Evolutionary conservation across 2,113 vertebrate genomes (phyloP), one percentile per base, ranked within the genome.

Genomic region (Elgaria multicarinata): DNA sequence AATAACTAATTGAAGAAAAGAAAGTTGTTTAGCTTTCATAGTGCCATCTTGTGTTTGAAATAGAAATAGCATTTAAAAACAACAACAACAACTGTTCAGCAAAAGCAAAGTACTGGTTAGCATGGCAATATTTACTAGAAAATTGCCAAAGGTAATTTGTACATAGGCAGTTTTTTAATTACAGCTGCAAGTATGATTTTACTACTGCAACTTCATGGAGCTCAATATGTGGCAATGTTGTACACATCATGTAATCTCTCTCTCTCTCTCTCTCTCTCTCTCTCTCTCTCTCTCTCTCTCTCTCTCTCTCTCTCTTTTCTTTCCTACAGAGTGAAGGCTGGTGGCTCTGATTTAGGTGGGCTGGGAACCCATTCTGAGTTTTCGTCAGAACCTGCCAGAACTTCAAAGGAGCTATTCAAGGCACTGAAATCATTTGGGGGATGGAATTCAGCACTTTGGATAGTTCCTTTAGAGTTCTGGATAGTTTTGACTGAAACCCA

Each of bases 121-220:
- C 69, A 36, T 1, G 14, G 58, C 42, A 50, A 36, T 74, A 77
- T 64, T 64, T 75, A 26, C 74, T 77, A 77, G 71, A 31, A 86
- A 8, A 53, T 75, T 86, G 58, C 71, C 84, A 86, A 86, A 75
- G 24, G 50, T 58, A 58, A 9, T 86, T 62, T 75, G 84, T 71
- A 75, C 31, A 39, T 42, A 33, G 55, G 53, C 50, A 75, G 26
- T 85, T 46, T 39, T 42, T 75, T 86, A 42, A 75, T 75, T 75
- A 28, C 16, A 55, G 36, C 36, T 58, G 71, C 12, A 62, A 75
- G 36, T 42, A 16, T 75, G 58, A 75, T 75, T 85, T 53, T 31
- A 13, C 72, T 20, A 58, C 36, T 74, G 53, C 71, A 58, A 20
- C 24, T 42, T 58, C 26, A 62, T 31, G 71, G 6, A 31, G 53